Conservation (phyloP, 2,113 vertebrate genomes). For the Rattus norvegicus region DNA sequence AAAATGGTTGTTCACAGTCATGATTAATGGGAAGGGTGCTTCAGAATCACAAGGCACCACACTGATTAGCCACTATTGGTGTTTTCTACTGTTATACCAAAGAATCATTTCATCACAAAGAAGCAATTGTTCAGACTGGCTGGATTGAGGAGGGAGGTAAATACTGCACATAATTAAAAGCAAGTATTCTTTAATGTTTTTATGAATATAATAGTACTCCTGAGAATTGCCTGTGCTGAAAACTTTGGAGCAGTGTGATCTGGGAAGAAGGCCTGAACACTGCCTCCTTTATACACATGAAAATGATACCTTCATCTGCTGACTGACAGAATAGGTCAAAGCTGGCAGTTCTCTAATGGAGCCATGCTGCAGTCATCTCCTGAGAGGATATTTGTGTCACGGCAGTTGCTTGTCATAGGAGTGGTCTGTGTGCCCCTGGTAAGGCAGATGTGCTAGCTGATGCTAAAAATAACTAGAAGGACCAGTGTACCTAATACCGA, state of each 20-base stretch:
- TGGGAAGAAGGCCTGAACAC: background rate
- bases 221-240: background rate
- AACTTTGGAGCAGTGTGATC: background rate
- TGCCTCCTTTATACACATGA: background rate
- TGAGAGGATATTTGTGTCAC: background rate
- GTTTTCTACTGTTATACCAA: constrained; percentile 57
- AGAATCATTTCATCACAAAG: constrained; percentile 51
- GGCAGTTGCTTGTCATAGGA: background rate
- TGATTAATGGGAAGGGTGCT: constrained; percentile 71
- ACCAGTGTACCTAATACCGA: background rate
- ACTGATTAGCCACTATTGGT: constrained; percentile 60
- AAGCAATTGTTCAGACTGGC: constrained; percentile 52
- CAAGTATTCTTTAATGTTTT: constrained; percentile 51
- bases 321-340: background rate
- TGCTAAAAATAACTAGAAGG: background rate
- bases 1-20: constrained; percentile 63
- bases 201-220: constrained; percentile 22
- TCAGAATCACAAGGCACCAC: constrained; percentile 29
- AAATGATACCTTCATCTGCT: background rate
- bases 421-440: background rate
- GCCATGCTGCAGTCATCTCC: background rate
- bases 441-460: background rate
- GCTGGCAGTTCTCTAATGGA: background rate
- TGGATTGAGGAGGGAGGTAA: background rate
- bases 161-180: background rate